These are phyloP conservation scores for Diachasmimorpha longicaudata DNA, from an alignment of 1,140 invertebrate genomes.

Conservation along the genomic window DNA sequence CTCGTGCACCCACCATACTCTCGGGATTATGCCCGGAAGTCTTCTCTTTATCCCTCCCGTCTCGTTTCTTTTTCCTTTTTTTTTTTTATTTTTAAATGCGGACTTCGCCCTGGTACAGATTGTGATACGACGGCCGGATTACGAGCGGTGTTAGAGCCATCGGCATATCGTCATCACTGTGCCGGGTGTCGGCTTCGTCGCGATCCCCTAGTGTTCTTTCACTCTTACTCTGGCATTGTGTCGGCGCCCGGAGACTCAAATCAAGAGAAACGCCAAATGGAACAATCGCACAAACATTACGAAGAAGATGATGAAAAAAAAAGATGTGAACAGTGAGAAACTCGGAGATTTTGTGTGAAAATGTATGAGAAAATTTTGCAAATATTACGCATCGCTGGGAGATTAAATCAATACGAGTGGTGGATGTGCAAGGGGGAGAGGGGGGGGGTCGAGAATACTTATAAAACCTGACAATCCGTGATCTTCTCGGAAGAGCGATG, in stretches of 20 bases:
- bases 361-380: background rate
- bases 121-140: background rate
- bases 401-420: no score
- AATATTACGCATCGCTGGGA: no score
- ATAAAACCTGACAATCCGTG: background rate
- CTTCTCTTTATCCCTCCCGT: constrained; percentile 12
- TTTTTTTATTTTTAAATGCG: constrained; percentile 6
- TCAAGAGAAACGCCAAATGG: background rate
- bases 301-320: background rate
- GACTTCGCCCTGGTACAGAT: background rate
- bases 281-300: background rate
- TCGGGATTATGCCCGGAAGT: constrained; percentile 25
- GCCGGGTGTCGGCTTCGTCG: background rate
- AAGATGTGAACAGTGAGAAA: background rate
- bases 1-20: background rate
- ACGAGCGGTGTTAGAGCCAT: background rate
- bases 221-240: background rate
- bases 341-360: background rate
- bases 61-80: background rate
- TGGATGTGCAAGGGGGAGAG: no score
- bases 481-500: background rate
- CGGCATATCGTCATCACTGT: background rate
- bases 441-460: no score
- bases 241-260: background rate
- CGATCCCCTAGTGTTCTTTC: background rate